Percentiles rank a stretch among this genome's conserved stretches.
Evolutionary conservation across 2,797 vertebrate genomes (phyloP).

Genomic region (Pelodytes ibericus): DNA sequence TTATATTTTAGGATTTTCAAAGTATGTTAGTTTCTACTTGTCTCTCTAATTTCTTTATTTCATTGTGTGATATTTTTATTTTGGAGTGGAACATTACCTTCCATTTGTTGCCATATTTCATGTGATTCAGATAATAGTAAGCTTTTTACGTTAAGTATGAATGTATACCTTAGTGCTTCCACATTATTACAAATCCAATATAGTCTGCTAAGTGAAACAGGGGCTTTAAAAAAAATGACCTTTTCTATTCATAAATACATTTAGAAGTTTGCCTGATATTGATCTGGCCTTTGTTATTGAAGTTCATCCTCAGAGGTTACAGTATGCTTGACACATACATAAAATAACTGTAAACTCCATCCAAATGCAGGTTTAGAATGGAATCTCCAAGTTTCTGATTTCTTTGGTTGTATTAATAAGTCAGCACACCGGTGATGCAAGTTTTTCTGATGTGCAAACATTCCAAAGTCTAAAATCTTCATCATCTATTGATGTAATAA

Average conservation of each 20-base stretch:
- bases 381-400: too few relatives aligned
- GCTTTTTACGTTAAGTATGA: slow-evolving; percentile 23
- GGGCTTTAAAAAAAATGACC: slow-evolving; percentile 31
- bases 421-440: too few relatives aligned
- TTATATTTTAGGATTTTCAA: too few relatives aligned
- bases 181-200: slow-evolving; percentile 55
- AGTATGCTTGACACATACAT: slow-evolving; percentile 23
- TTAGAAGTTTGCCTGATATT: slow-evolving; percentile 41
- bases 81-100: not conserved
- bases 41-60: too few relatives aligned
- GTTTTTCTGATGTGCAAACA: too few relatives aligned
- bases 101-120: slow-evolving; percentile 10
- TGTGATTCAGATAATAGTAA: slow-evolving; percentile 7
- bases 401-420: too few relatives aligned
- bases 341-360: too few relatives aligned
- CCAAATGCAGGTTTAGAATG: too few relatives aligned
- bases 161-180: slow-evolving; percentile 45
- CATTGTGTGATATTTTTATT: not conserved
- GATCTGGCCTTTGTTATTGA: slow-evolving; percentile 41
- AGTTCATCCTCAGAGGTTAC: slow-evolving; percentile 36
- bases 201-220: slow-evolving; percentile 43
- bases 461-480: too few relatives aligned
- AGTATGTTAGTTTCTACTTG: too few relatives aligned
- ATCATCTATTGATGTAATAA: too few relatives aligned
- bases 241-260: slow-evolving; percentile 49